Conservation (phyloP, 2,888 invertebrate genomes). For the Sussaba pulchella region DNA sequence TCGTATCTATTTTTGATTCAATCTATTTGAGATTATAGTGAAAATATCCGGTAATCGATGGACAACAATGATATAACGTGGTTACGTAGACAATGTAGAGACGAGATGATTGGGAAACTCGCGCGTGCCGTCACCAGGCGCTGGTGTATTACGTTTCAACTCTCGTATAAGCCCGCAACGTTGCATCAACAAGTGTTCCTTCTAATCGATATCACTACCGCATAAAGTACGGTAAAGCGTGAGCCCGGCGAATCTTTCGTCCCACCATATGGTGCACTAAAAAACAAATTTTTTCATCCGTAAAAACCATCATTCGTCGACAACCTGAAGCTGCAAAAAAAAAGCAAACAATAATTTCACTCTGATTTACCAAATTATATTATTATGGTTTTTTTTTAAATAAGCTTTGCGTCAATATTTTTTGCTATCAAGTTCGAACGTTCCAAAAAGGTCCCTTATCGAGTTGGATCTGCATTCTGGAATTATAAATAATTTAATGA, state of each 20-base stretch:
- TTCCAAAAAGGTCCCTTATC: too few species aligned
- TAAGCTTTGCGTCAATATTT: too few species aligned
- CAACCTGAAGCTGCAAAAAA: neutral
- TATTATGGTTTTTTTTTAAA: too few species aligned
- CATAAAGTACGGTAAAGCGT: conserved; percentile 5
- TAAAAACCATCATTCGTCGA: neutral
- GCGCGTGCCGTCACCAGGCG: neutral
- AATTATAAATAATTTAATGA: too few species aligned
- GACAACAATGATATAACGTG: conserved; percentile 10
- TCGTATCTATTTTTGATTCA: neutral
- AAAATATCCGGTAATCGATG: neutral
- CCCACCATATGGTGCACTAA: conserved; percentile 49
- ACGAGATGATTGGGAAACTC: neutral
- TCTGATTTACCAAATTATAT: too few species aligned
- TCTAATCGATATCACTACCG: conserved; percentile 70
- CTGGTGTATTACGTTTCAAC: neutral
- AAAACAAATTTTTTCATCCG: conserved; percentile 11
- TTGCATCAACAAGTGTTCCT: conserved; percentile 72
- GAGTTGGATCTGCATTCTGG: too few species aligned
- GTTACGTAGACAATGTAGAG: conserved; percentile 3
- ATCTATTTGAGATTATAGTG: neutral
- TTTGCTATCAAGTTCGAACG: too few species aligned
- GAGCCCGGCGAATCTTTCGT: conserved; percentile 18
- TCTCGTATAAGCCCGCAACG: neutral
- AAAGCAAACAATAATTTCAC: neutral